Conservation (phyloP, 2,888 invertebrate species). For the Spisula solida region DNA sequence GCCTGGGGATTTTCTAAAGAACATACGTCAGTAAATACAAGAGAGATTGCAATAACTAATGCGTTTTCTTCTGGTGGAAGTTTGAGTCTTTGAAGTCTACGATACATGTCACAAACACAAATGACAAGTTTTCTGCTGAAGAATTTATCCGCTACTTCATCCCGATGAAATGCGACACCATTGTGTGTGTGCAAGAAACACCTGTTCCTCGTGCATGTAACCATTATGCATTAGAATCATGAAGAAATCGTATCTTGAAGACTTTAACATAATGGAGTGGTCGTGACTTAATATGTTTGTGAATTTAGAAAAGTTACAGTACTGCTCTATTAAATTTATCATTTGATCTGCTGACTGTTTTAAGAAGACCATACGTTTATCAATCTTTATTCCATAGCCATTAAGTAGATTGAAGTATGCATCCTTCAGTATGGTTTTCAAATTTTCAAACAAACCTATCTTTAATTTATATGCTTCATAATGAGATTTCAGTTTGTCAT, state of each 20-base stretch:
- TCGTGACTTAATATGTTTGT: slow-evolving; percentile 52
- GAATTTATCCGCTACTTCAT: slow-evolving; percentile 68
- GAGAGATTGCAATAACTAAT: slow-evolving; percentile 55
- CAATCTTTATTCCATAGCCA: slow-evolving; percentile 64
- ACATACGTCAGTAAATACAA: slow-evolving; percentile 63
- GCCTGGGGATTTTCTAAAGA: slow-evolving; percentile 50
- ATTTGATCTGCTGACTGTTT: slow-evolving; percentile 56
- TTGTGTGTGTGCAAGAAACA: slow-evolving; percentile 58
- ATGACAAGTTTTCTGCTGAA: slow-evolving; percentile 62
- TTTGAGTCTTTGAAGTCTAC: slow-evolving; percentile 54
- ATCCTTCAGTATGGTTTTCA: slow-evolving; percentile 57
- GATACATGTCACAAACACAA: slow-evolving; percentile 59
- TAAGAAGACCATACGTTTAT: slow-evolving; percentile 56
- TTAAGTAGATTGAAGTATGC: slow-evolving; percentile 61
- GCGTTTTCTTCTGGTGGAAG: slow-evolving; percentile 59
- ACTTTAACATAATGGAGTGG: slow-evolving; percentile 63
- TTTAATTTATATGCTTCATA: too few relatives aligned
- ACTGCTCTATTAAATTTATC: slow-evolving; percentile 48
- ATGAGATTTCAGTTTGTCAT: slow-evolving; percentile 40
- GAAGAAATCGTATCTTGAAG: slow-evolving; percentile 66
- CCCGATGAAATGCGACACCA: slow-evolving; percentile 60
- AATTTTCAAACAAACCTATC: slow-evolving; percentile 61
- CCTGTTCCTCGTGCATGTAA: slow-evolving; percentile 53
- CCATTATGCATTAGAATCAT: slow-evolving; percentile 63
- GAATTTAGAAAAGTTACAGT: slow-evolving; percentile 67